These are phyloP conservation scores for Gobio occitaniae DNA, from an alignment of 2,797 vertebrate genomes.

Conservation along the genomic window DNA sequence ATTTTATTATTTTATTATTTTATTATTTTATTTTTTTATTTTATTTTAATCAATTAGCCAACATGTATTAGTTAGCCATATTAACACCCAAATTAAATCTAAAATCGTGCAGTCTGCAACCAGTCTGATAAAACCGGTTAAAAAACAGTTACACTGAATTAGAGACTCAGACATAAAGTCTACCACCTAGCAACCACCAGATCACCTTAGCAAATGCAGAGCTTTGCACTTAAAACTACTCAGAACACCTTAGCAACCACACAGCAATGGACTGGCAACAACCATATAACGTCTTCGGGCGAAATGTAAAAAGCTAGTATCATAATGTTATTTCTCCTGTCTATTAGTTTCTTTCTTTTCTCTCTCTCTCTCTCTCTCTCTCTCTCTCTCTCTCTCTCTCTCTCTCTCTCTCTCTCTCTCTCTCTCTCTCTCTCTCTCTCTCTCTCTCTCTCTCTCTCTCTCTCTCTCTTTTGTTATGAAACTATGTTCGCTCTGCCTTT, in stretches of 20 bases:
- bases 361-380: neutral
- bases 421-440: neutral
- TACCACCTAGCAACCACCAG: neutral
- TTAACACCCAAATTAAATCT: neutral
- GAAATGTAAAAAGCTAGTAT: neutral
- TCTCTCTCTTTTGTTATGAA: neutral
- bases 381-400: neutral
- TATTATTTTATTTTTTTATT: no score
- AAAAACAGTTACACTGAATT: neutral
- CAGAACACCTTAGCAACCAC: neutral
- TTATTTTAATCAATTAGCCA: no score
- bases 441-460: neutral
- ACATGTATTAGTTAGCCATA: neutral
- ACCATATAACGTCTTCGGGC: neutral
- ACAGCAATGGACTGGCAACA: neutral
- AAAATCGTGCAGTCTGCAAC: neutral
- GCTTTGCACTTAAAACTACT: neutral
- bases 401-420: neutral
- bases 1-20: no score
- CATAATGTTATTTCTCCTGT: neutral
- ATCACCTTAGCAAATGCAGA: neutral
- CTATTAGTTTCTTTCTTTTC: neutral
- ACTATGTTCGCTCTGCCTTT: conserved; percentile 35
- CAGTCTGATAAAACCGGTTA: neutral
- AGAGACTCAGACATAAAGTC: neutral